Conservation (phyloP, 2,113 vertebrate species). For the Paradisaea rubra region DNA sequence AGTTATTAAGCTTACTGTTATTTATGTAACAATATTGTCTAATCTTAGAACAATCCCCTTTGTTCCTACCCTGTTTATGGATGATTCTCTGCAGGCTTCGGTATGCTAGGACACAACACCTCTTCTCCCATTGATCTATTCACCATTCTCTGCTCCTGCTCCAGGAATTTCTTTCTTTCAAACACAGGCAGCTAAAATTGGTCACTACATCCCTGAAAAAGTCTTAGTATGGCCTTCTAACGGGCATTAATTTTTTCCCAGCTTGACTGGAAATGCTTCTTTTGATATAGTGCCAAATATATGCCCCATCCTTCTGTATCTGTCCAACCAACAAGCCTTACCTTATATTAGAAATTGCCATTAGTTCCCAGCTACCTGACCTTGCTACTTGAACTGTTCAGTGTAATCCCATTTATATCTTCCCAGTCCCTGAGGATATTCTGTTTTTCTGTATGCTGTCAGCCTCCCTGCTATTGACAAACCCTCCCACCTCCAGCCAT, state of each 20-base stretch:
- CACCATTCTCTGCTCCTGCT: neutral
- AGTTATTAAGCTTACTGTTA: neutral
- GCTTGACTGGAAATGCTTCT: neutral
- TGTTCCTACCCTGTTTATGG: neutral
- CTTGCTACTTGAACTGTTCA: constrained; percentile 18
- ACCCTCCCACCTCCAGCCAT: neutral
- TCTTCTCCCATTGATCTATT: neutral
- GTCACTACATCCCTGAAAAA: neutral
- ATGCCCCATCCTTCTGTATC: neutral
- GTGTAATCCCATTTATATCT: constrained; percentile 29
- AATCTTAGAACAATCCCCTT: neutral
- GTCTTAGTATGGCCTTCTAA: neutral
- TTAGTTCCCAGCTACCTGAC: constrained; percentile 18
- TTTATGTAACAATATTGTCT: neutral
- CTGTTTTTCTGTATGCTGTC: neutral
- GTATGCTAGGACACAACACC: neutral
- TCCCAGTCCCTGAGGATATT: neutral
- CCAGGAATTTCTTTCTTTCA: neutral
- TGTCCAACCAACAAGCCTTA: neutral
- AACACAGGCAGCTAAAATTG: neutral
- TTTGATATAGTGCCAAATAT: neutral
- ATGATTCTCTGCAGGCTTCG: neutral
- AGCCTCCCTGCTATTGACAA: constrained; percentile 10
- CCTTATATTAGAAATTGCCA: neutral
- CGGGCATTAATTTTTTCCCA: neutral